Percentiles rank a stretch among this genome's conserved stretches.
phyloP scores from a whole-genome alignment of 1,140 invertebrate genomes.

The Anastrepha obliqua region DNA sequence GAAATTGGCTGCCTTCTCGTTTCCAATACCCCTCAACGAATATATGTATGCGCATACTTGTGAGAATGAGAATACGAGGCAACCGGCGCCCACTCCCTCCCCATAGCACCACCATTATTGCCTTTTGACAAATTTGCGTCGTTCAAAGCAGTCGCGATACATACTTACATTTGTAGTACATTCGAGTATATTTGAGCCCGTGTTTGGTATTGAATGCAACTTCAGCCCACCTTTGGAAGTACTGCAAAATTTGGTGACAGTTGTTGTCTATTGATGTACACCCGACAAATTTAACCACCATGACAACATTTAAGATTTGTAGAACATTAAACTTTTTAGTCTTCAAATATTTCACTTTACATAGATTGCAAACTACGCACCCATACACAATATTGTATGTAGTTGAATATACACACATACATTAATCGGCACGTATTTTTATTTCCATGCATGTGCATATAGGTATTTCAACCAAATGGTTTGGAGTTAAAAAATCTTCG shows the following conservation, averaged over 20 bases:
- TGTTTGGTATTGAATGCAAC: neutral
- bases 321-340: constrained; percentile 51
- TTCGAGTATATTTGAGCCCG: neutral
- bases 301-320: constrained; percentile 57
- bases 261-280: constrained; percentile 58
- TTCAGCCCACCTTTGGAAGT: constrained; percentile 19
- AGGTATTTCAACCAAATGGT: no score
- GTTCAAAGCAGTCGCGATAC: constrained; percentile 40
- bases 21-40: constrained; percentile 23
- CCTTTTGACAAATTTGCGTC: constrained; percentile 55
- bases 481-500: no score
- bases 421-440: neutral
- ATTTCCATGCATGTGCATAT: neutral
- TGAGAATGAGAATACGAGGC: neutral
- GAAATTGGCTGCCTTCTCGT: constrained; percentile 56
- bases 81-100: neutral
- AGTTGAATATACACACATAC: neutral
- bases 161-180: neutral
- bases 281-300: constrained; percentile 55
- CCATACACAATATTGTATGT: neutral
- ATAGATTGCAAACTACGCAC: no score
- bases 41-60: neutral
- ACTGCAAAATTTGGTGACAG: constrained; percentile 55
- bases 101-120: neutral
- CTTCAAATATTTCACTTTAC: constrained; percentile 2